Evolutionary conservation across 2,888 invertebrate species (phyloP).

Genomic region (Chymomyza procnemis): DNA sequence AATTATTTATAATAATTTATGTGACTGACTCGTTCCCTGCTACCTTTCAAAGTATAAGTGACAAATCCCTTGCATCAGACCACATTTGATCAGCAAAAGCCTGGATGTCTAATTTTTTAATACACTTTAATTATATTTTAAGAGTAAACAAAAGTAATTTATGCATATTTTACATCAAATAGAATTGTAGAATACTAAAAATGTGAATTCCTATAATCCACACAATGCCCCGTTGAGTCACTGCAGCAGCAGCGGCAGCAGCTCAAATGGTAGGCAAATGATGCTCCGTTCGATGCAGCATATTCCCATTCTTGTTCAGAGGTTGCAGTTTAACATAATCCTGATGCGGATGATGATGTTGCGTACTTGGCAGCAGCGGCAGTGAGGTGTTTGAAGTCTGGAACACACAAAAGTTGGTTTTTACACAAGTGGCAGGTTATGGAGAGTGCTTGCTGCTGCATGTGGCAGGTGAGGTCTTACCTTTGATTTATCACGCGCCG

Average conservation of each 20-base stretch:
- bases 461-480: constrained; percentile 71
- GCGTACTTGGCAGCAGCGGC: constrained; percentile 77
- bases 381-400: constrained; percentile 79
- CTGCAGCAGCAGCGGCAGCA: constrained; percentile 11
- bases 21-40: too few species aligned
- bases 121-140: constrained; percentile 50
- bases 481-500: constrained; percentile 82
- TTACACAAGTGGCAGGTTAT: neutral
- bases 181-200: constrained; percentile 10
- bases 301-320: constrained; percentile 72
- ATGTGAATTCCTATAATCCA: constrained; percentile 11
- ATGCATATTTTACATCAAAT: constrained; percentile 13
- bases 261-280: constrained; percentile 78
- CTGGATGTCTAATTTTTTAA: neutral
- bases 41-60: too few species aligned
- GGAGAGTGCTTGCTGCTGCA: neutral
- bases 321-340: constrained; percentile 75
- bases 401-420: neutral
- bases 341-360: constrained; percentile 73
- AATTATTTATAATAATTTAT: too few species aligned
- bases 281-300: constrained; percentile 77
- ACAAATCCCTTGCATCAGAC: too few species aligned
- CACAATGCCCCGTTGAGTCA: neutral
- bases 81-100: neutral
- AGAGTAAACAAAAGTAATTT: constrained; percentile 33